Base-by-base conservation (phyloP, 2,888 invertebrate genomes). In the Ormyrus thymus region DNA sequence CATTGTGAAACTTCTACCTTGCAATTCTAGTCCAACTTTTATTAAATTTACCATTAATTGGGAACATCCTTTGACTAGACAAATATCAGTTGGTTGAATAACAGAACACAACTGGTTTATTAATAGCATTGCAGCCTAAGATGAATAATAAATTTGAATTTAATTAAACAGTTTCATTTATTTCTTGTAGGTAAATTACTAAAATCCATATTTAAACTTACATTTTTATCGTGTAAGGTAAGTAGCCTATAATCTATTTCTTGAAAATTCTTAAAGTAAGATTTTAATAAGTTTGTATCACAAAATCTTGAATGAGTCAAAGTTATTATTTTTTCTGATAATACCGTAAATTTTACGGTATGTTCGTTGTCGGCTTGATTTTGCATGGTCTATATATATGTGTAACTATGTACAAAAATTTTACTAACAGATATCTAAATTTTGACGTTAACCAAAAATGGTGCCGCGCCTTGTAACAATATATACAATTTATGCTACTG, bases 201-300 rank as follows among this genome's bases (percentile, higher is more conserved):
- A 13, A 48, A 64, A 65, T 51, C 15, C 29, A 29, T 51, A n/a
- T 29, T 65, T 5, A 62, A n/a, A 84, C 87, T 85, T 82, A 87
- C 92, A 86, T 91, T 89, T 86, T 90, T 90, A 76, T 89, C 90
- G n/a, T 48, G 50, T 85, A 91, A 90, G 74, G 91, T 83, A 76
- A 91, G 89, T 29, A 86, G 86, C 84, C 92, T 92, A 84, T 91
- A 94, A 83, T 94, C 93, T 68, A 94, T 89, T 0, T 92, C 90
- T 87, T 94, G 94, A 55, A 95, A 89, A 83, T 94, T 93, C 84
- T 93, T 93, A 66, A 95, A 90, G 13, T 92, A 87, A 59, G 89
- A 87, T 84, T 93, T 92, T 5, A 94, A 90, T n/a, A 83, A 81
- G 69, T 83, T 84, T 78, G 84, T 86, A 46, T 89, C 86, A 78